Base-by-base conservation (phyloP, 2,888 invertebrate species). In the Andrena fulva region DNA sequence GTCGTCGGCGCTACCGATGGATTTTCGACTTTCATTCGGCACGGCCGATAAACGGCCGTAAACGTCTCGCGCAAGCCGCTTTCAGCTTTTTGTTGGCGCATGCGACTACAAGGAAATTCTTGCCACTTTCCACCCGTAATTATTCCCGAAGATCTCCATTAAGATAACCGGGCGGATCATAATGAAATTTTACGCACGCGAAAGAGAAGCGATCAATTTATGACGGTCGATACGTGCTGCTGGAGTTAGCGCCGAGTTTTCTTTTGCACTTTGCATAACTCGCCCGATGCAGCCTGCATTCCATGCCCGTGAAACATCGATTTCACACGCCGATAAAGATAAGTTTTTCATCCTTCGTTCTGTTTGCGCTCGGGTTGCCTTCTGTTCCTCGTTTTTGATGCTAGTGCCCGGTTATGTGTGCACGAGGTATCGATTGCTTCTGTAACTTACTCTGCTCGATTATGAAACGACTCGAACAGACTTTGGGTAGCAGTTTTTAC, bases 111-210 rank as follows among this genome's bases (percentile, higher is more conserved):
- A 48, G 24, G 70, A 20, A 31, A 48, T 12, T 31, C 20, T 20
- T 20, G 42, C 10, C 60, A 48, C 70, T 60, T 70, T 60, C 48
- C 20, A 48, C 29, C 20, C 16, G 29, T 31, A 60, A 27, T 69
- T 66, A 66, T 66, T 27, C 33, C 1, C 60, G 29, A 52, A 60
- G 42, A 60, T 48, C 16, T 52, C 64, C 52, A 60, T 70, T 54
- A 52, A 63, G 50, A 63, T 72, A 72, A 72, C 10, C 64, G 56
- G 42, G n/a, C 31, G 42, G 29, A 20, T 54, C 42, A 24, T 24
- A 48, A 69, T 69, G 60, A 35, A 60, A 75, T 69, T 76, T 63
- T n/a, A 35, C 29, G 20, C 29, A n/a, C 31, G n/a, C 48, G 56
- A 31, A 60, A 20, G 2, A 20, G 66, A 77, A n/a, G 31, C 16